Evolutionary conservation across 2,113 vertebrate species (phyloP).

Genomic region (Paralichthys olivaceus): DNA sequence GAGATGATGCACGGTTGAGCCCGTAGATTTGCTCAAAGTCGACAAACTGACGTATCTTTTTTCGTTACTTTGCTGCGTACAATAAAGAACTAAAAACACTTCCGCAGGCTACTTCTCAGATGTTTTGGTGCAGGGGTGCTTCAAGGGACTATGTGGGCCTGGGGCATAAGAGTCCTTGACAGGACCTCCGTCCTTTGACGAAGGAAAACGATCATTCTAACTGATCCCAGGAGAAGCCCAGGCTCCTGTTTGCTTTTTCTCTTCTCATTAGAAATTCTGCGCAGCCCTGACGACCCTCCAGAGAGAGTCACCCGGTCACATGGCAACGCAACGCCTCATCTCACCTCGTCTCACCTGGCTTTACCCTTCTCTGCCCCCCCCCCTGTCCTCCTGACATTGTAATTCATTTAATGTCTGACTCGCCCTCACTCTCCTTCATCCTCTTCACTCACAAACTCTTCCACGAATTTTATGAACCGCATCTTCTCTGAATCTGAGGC

Average conservation of each 20-base stretch:
- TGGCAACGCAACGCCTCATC: slow-evolving; percentile 49
- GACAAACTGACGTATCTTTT: no score
- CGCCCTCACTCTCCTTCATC: slow-evolving; percentile 1
- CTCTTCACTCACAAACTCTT: slow-evolving; percentile 2
- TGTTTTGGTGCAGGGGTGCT: no score
- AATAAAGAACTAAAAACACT: not conserved
- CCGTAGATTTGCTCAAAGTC: no score
- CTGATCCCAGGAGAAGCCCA: slow-evolving; percentile 40
- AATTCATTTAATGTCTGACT: slow-evolving; percentile 24
- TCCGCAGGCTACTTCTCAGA: no score
- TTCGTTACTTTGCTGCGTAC: no score
- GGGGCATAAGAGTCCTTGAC: no score
- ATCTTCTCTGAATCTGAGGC: slow-evolving; percentile 6
- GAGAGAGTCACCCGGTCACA: slow-evolving; percentile 33
- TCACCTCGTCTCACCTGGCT: slow-evolving; percentile 28
- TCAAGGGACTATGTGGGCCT: no score
- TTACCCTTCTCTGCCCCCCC: not conserved
- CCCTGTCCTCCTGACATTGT: slow-evolving; percentile 26
- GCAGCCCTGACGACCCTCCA: slow-evolving; percentile 36
- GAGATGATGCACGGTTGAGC: no score
- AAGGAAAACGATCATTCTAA: slow-evolving; percentile 33
- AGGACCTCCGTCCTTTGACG: no score
- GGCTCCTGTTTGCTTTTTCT: slow-evolving; percentile 55
- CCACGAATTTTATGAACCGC: slow-evolving; percentile 7
- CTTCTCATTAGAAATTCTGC: slow-evolving; percentile 74